These are phyloP conservation scores for Torymus tubicola DNA, from an alignment of 2,888 invertebrate genomes.

Conservation along the genomic window DNA sequence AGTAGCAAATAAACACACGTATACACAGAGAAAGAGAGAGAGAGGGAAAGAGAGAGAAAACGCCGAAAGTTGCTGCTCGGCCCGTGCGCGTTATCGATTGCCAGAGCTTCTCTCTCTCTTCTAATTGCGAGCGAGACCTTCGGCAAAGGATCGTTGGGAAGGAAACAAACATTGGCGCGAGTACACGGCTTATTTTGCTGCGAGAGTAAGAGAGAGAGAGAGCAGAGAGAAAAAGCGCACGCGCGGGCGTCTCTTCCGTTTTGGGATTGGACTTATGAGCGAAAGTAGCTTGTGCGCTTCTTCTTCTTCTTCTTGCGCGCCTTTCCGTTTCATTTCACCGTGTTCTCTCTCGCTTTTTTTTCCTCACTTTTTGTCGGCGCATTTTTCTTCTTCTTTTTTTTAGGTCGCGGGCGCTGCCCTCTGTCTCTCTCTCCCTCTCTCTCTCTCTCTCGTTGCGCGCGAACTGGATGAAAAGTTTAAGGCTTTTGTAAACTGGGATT, in stretches of 20 bases:
- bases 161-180: constrained; percentile 38
- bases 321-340: constrained; percentile 3
- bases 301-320: constrained; percentile 9
- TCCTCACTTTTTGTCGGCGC: constrained; percentile 10
- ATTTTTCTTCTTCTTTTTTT: no score
- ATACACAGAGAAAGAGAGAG: no score
- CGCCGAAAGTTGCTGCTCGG: constrained; percentile 31
- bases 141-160: neutral
- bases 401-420: neutral
- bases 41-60: neutral
- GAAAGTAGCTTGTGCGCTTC: constrained; percentile 34
- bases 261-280: constrained; percentile 46
- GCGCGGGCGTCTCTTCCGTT: constrained; percentile 22
- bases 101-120: neutral
- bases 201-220: neutral
- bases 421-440: no score
- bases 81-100: constrained; percentile 39
- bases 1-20: constrained; percentile 37
- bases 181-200: constrained; percentile 38
- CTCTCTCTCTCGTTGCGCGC: neutral
- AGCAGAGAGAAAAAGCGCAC: neutral
- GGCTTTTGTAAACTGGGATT: constrained; percentile 50
- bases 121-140: constrained; percentile 47
- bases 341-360: neutral
- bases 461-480: constrained; percentile 53